Conservation (phyloP, 2,888 invertebrate species). For the Leucophenga montana region DNA sequence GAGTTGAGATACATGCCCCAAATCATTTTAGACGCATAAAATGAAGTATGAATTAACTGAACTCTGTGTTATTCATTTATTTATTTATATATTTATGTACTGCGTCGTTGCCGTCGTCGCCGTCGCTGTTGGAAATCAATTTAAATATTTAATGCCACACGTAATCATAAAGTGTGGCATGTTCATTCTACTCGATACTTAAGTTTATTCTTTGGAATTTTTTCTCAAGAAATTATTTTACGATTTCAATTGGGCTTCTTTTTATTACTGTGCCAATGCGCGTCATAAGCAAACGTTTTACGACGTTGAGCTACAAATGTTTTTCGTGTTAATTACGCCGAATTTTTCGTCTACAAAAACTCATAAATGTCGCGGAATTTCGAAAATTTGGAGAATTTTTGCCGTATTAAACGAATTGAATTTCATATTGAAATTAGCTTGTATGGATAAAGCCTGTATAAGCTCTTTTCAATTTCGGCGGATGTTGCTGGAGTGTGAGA, state of each 20-base stretch:
- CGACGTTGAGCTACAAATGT: not conserved
- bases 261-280: not conserved
- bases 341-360: slow-evolving; percentile 8
- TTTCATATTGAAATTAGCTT: not conserved
- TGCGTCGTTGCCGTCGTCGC: slow-evolving; percentile 38
- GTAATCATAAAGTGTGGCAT: slow-evolving; percentile 43
- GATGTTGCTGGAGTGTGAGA: not conserved
- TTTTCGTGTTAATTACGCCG: slow-evolving; percentile 10
- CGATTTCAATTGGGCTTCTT: slow-evolving; percentile 14
- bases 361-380: slow-evolving; percentile 8
- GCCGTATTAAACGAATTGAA: not conserved
- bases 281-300: not conserved
- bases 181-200: not conserved
- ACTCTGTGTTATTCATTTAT: slow-evolving; percentile 3
- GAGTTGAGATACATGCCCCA: slow-evolving; percentile 20
- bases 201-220: not conserved
- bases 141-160: slow-evolving; percentile 58
- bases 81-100: slow-evolving; percentile 20
- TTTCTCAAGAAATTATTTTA: not conserved
- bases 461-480: not conserved
- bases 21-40: slow-evolving; percentile 5
- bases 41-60: slow-evolving; percentile 3
- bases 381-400: not conserved
- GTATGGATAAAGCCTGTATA: slow-evolving; percentile 2
- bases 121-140: slow-evolving; percentile 55